Evolutionary conservation across 2,797 vertebrate species (phyloP).

Genomic region (Limosa lapponica): DNA sequence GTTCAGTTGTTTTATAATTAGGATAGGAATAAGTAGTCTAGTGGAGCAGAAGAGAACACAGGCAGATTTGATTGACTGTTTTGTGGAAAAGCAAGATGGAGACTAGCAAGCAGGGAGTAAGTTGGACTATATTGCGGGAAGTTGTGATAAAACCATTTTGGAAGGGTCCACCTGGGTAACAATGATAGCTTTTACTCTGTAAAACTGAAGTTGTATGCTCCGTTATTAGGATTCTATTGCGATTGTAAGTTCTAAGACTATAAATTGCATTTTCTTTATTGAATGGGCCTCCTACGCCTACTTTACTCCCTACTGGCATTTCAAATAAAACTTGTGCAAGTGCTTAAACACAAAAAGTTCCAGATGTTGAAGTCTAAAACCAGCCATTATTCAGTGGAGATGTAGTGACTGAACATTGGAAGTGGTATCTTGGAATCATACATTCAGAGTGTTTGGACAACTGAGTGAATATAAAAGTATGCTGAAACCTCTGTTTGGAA

Average conservation of each 20-base stretch:
- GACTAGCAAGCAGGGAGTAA: neutral
- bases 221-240: neutral
- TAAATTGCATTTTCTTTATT: neutral
- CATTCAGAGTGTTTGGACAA: neutral
- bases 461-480: neutral
- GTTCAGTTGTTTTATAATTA: neutral
- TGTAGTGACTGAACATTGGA: neutral
- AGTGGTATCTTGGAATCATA: neutral
- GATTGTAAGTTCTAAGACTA: neutral
- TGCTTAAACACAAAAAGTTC: neutral
- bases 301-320: neutral
- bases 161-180: neutral
- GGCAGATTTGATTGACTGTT: neutral
- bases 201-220: neutral
- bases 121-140: neutral
- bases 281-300: neutral
- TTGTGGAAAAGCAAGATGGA: neutral
- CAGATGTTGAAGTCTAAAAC: neutral
- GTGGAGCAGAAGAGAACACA: neutral
- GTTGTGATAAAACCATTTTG: neutral
- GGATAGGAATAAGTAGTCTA: neutral
- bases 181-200: neutral
- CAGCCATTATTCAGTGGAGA: neutral
- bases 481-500: neutral
- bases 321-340: neutral